A percentile compares a stretch with the other conserved stretches of the same genome.
phyloP scores from a whole-genome alignment of 1,140 invertebrate species.

The Drosophila kanapiae region DNA sequence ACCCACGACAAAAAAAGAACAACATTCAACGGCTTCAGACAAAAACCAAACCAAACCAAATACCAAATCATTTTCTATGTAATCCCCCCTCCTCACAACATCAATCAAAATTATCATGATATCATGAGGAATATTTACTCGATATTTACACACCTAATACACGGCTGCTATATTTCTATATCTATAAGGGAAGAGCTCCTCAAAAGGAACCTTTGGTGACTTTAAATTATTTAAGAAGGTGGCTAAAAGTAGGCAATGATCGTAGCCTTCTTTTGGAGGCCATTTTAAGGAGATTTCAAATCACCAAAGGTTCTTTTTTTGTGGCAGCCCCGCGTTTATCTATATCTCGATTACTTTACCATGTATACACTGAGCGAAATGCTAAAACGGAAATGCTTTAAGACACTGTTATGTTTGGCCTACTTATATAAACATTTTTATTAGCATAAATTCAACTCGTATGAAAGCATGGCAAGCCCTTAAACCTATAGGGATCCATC shows the following conservation, averaged over 20 bases:
- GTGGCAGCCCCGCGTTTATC: not conserved
- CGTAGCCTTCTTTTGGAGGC: not conserved
- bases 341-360: slow-evolving; percentile 62
- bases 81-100: slow-evolving; percentile 19
- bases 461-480: slow-evolving; percentile 6
- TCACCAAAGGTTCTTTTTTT: not conserved
- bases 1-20: slow-evolving; percentile 9
- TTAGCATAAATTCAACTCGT: slow-evolving; percentile 69
- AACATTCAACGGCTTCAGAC: slow-evolving; percentile 45
- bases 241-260: not conserved
- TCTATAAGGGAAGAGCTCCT: not conserved
- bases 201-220: not conserved
- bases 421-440: slow-evolving; percentile 71
- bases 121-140: slow-evolving; percentile 61
- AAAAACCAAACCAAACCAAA: slow-evolving; percentile 16
- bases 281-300: not conserved
- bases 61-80: slow-evolving; percentile 30
- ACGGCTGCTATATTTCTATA: slow-evolving; percentile 46
- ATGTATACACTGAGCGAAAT: slow-evolving; percentile 77
- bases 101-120: slow-evolving; percentile 57
- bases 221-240: not conserved
- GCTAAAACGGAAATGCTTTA: slow-evolving; percentile 76
- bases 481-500: slow-evolving; percentile 5
- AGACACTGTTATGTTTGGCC: slow-evolving; percentile 82
- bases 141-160: slow-evolving; percentile 54